A percentile compares a stretch with the other conserved stretches of the same genome.
Evolutionary conservation across 2,888 invertebrate genomes (phyloP).

Genomic region (Teinopalpus imperialis): DNA sequence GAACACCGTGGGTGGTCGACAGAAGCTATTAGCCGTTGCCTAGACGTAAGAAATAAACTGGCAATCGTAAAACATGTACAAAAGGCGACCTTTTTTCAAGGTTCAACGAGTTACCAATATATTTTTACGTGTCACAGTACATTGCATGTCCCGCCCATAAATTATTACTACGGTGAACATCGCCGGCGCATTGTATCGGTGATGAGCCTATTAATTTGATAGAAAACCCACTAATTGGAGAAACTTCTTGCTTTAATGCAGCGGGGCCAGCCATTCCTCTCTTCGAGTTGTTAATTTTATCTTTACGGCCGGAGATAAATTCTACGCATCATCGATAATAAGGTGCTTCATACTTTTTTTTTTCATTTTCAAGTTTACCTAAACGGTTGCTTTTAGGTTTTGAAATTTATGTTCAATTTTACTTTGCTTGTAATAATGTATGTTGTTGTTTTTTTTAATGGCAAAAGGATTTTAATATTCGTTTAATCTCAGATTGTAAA

Average conservation of each 20-base stretch:
- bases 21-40: conserved; percentile 21
- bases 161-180: conserved; percentile 26
- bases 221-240: conserved; percentile 45
- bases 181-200: conserved; percentile 35
- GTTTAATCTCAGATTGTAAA: too few relatives aligned
- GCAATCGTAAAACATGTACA: conserved; percentile 21
- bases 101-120: conserved; percentile 22
- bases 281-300: conserved; percentile 38
- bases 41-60: conserved; percentile 10
- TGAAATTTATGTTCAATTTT: not conserved
- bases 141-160: conserved; percentile 26
- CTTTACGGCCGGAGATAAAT: conserved; percentile 43
- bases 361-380: conserved; percentile 11
- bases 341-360: conserved; percentile 9
- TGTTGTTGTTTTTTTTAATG: too few relatives aligned
- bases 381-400: conserved; percentile 9
- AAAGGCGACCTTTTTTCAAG: conserved; percentile 17
- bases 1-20: conserved; percentile 22
- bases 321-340: conserved; percentile 37
- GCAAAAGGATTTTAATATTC: too few relatives aligned
- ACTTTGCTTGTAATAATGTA: not conserved
- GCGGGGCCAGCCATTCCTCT: conserved; percentile 26
- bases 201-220: conserved; percentile 45
- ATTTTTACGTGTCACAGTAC: conserved; percentile 23
- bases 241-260: conserved; percentile 36